phyloP scores from a whole-genome alignment of 2,797 vertebrate genomes.

The Acrossocheilus wenchowensis region DNA sequence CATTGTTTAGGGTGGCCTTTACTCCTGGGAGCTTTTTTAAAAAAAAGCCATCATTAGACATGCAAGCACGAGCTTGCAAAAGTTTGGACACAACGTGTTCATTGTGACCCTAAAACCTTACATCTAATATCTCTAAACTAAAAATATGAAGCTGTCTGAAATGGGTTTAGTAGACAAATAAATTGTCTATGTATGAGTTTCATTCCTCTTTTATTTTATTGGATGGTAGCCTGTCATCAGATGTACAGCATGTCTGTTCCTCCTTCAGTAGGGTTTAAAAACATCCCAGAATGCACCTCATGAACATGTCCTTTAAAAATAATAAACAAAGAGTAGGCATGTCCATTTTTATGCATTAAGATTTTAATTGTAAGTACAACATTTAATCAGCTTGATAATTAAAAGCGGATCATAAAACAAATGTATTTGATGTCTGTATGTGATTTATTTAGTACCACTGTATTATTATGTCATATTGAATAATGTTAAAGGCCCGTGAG shows the following conservation, averaged over 20 bases:
- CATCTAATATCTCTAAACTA: neutral
- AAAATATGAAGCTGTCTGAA: neutral
- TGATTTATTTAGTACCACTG: neutral
- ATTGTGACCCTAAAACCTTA: neutral
- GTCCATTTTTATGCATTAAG: neutral
- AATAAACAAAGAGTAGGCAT: neutral
- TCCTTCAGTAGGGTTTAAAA: neutral
- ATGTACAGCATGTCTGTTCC: neutral
- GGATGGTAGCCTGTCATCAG: neutral
- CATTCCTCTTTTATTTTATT: neutral
- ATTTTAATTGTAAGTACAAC: neutral
- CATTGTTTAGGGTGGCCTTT: constrained; percentile 16
- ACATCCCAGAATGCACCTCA: neutral
- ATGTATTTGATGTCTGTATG: neutral
- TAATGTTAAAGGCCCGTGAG: neutral
- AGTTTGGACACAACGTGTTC: neutral
- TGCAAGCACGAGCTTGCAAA: neutral
- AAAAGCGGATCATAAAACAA: neutral
- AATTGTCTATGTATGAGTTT: neutral
- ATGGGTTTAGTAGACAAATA: neutral
- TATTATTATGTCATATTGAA: neutral
- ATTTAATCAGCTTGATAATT: neutral
- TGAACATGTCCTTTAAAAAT: neutral
- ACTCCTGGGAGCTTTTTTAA: constrained; percentile 8
- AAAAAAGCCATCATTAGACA: neutral